Conservation (phyloP, 2,888 invertebrate species). For the Iphiclides podalirius region DNA sequence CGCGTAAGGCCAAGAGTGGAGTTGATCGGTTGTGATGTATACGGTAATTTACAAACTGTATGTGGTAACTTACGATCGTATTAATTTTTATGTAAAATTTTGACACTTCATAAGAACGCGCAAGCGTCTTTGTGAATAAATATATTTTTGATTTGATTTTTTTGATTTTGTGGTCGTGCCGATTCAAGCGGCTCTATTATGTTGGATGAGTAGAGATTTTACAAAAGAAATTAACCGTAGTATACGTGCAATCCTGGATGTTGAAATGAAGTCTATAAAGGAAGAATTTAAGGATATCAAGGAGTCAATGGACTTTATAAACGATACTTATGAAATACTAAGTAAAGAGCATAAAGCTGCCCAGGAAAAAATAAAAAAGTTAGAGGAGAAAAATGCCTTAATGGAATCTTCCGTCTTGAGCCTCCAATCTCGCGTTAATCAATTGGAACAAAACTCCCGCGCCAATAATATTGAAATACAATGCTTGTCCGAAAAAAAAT, state of each 20-base stretch:
- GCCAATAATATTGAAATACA: not conserved
- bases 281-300: not conserved
- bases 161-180: no score
- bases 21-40: no score
- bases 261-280: not conserved
- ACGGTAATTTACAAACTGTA: no score
- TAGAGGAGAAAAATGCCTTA: not conserved
- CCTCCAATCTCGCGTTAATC: not conserved
- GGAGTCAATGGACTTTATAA: not conserved
- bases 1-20: no score
- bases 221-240: not conserved
- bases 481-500: not conserved
- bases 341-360: not conserved
- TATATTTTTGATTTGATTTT: no score
- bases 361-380: not conserved
- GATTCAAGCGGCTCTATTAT: no score
- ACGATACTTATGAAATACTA: not conserved
- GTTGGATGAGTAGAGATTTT: no score
- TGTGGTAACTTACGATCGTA: no score
- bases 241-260: not conserved
- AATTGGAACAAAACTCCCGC: conserved; percentile 3
- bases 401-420: not conserved
- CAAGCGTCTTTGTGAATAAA: no score
- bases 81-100: no score
- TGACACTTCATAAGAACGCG: no score